Conservation (phyloP, 2,113 vertebrate species). For the Nestor notabilis region DNA sequence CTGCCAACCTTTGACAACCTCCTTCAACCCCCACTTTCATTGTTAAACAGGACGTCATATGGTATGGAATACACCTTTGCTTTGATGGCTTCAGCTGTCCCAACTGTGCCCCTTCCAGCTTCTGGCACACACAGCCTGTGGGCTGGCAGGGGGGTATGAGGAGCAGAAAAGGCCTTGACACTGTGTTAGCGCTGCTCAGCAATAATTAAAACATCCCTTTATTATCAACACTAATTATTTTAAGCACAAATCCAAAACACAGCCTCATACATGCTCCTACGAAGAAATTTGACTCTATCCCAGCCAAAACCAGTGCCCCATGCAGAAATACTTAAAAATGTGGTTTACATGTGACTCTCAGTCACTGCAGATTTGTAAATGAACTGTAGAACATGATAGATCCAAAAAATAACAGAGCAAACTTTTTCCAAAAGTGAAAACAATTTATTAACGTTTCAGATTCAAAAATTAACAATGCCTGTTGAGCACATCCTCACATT, state of each 20-base stretch:
- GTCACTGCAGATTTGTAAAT: neutral
- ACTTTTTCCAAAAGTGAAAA: neutral
- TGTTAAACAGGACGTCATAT: neutral
- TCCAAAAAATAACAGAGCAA: neutral
- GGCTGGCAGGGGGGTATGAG: rapidly evolving
- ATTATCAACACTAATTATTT: neutral
- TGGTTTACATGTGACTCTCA: neutral
- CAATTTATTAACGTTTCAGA: neutral
- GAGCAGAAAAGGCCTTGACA: neutral
- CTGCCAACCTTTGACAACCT: neutral
- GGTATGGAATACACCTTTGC: neutral
- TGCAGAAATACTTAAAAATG: neutral
- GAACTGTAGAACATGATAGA: neutral
- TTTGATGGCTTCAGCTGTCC: neutral
- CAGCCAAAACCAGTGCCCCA: neutral
- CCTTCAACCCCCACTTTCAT: neutral
- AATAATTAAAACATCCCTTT: neutral
- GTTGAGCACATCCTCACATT: neutral
- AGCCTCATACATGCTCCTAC: neutral
- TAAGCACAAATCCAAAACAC: neutral
- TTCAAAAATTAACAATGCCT: neutral
- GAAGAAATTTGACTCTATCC: neutral
- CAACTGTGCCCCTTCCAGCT: neutral
- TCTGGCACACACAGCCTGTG: neutral
- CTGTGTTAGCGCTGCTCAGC: neutral